Base-by-base conservation (phyloP, 2,888 invertebrate species). In the Agonopterix arenella region DNA sequence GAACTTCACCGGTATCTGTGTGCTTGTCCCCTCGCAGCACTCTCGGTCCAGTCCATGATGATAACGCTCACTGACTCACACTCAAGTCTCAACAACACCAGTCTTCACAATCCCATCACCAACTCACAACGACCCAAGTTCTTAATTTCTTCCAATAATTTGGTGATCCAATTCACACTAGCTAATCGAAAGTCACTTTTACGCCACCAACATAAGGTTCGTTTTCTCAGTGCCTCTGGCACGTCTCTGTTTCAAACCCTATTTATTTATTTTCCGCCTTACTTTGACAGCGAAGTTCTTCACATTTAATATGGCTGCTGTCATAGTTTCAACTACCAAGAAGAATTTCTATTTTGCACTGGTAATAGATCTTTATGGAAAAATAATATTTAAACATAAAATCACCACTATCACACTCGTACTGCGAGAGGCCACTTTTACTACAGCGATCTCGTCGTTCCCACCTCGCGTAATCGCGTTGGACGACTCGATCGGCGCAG, bases 211-310 rank as follows among this genome's bases (percentile, higher is more conserved):
- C 49, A 60, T 82, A 84, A 75, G 73, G 84, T 82, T 62, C 68
- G 61, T 55, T 73, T 76, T 80, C 67, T 64, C 70, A 73, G 67
- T 54, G 60, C 55, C 57, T 56, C 54, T 58, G 62, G 56, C 65
- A 59, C 57, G 64, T 70, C 68, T 75, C 76, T 75, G 75, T 76
- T 79, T 81, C 76, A 76, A 80, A 75, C 79, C 74, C 79, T 80
- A 83, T 84, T 85, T 85, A 86, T 84, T 84, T 86, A 85, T 86
- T 86, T 84, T 85, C 77, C 73, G 73, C 71, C 71, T 74, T 84
- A 83, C 84, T 81, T 81, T 84, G 80, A 83, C 79, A 81, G 70
- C 64, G 64, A 67, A 64, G 64, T 66, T 59, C 61, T 76, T 68
- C 63, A 61, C 57, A 54, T 64, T 64, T 61, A 52, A 52, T 57